These are phyloP conservation scores for Halocynthia roretzi DNA, from an alignment of 23 tunicate species.

Conservation along the genomic window DNA sequence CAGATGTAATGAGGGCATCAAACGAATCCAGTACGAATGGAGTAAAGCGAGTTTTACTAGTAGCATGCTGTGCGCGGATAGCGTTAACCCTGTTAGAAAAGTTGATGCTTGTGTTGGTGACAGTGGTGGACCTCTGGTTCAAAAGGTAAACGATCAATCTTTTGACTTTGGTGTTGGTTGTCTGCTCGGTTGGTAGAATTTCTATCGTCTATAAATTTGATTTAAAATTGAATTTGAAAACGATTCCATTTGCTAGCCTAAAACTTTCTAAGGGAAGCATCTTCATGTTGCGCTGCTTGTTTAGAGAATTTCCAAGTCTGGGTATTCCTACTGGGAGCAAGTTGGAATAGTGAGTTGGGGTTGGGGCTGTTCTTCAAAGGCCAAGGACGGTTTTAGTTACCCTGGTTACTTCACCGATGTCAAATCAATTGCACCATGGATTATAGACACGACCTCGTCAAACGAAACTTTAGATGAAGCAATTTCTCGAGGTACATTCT, in stretches of 20 bases:
- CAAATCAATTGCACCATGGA: conserved; percentile 13
- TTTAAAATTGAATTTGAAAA: too few relatives aligned
- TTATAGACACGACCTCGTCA: background rate
- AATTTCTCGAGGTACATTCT: too few relatives aligned
- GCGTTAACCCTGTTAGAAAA: conserved; percentile 2
- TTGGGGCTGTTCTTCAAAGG: conserved; percentile 19
- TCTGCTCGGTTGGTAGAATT: too few relatives aligned
- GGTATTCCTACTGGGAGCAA: conserved; percentile 5
- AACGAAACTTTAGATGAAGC: background rate
- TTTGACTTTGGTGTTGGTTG: too few relatives aligned
- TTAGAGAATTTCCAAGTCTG: background rate
- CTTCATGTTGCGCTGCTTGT: too few relatives aligned
- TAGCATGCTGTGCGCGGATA: conserved; percentile 28
- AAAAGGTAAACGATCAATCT: conserved; percentile 7
- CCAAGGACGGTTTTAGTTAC: background rate
- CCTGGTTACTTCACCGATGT: conserved; percentile 20
- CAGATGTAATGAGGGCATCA: conserved; percentile 18
- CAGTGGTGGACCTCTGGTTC: conserved; percentile 45
- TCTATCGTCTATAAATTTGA: too few relatives aligned
- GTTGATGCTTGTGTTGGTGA: conserved; percentile 42
- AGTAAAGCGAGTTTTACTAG: conserved; percentile 4
- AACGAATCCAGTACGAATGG: background rate
- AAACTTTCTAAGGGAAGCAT: background rate
- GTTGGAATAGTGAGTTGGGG: conserved; percentile 27
- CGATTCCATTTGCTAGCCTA: background rate